Percentiles rank a stretch among this genome's conserved stretches.
phyloP scores from a whole-genome alignment of 2,888 invertebrate genomes.

The Panopea generosa region DNA sequence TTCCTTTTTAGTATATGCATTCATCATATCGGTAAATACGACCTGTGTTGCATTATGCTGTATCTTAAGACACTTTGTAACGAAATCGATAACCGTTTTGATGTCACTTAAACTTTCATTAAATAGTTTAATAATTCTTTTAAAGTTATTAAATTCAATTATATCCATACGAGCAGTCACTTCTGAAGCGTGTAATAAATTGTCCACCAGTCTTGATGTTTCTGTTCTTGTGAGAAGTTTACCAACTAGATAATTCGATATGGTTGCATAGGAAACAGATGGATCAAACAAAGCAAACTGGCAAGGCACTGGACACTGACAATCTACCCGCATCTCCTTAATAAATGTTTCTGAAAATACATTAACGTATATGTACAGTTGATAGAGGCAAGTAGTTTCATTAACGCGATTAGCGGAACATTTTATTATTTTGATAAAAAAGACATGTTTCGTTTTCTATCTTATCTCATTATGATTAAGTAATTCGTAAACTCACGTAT shows the following conservation, averaged over 20 bases:
- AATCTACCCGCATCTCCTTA: constrained; percentile 36
- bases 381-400: no score
- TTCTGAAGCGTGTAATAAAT: constrained; percentile 63
- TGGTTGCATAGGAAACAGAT: constrained; percentile 76
- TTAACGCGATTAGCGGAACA: no score
- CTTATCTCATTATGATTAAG: constrained; percentile 6
- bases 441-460: no score
- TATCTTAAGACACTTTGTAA: constrained; percentile 43
- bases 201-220: constrained; percentile 40
- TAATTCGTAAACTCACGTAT: not conserved
- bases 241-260: constrained; percentile 69
- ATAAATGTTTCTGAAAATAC: constrained; percentile 43
- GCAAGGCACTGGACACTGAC: constrained; percentile 77
- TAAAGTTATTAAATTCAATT: constrained; percentile 43
- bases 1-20: constrained; percentile 57
- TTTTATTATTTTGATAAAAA: no score
- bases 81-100: constrained; percentile 42
- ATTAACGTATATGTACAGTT: no score
- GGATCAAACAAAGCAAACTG: constrained; percentile 73
- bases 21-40: constrained; percentile 44
- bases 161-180: constrained; percentile 67
- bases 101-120: constrained; percentile 36
- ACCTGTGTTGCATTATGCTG: constrained; percentile 46
- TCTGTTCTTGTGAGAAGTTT: constrained; percentile 61
- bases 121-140: constrained; percentile 34